Evolutionary conservation across 30 jellyfish, hydroid and myxozoan species (phyloP).

Genomic region (Aurelia aurita complex sp. Pacific): DNA sequence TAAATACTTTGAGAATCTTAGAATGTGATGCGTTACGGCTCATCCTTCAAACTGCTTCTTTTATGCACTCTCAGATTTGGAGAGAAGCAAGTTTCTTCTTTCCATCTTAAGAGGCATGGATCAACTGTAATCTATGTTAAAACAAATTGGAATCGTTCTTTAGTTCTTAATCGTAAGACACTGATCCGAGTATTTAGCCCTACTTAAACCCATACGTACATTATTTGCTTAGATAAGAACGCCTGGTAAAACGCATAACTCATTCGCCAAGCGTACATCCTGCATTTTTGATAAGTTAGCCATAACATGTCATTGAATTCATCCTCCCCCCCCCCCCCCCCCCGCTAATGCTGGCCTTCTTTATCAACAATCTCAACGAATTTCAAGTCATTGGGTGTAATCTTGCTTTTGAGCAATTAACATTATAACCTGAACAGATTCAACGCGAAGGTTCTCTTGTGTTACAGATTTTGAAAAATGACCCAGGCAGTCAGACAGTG

Average conservation of each 20-base stretch:
- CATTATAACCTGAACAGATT: too few relatives aligned
- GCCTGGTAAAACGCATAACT: not conserved
- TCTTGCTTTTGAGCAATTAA: too few relatives aligned
- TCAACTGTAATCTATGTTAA: constrained; percentile 43
- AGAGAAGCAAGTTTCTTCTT: constrained; percentile 47
- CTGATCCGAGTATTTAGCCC: constrained; percentile 52
- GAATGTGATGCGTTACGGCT: constrained; percentile 39
- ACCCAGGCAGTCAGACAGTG: too few relatives aligned
- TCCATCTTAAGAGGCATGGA: constrained; percentile 51
- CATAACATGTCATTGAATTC: too few relatives aligned
- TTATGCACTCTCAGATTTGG: constrained; percentile 41
- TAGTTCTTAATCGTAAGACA: constrained; percentile 50
- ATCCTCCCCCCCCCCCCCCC: too few relatives aligned
- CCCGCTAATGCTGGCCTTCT: too few relatives aligned
- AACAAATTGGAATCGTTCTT: constrained; percentile 47
- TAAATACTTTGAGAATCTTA: constrained; percentile 6
- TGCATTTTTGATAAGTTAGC: too few relatives aligned
- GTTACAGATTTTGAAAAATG: too few relatives aligned
- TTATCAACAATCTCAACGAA: too few relatives aligned
- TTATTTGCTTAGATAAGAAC: constrained; percentile 42
- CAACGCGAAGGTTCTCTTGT: too few relatives aligned
- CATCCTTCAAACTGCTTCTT: constrained; percentile 34
- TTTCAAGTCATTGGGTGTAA: too few relatives aligned
- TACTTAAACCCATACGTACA: constrained; percentile 46
- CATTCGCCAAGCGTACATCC: too few relatives aligned